A percentile compares a stretch with the other conserved stretches of the same genome.
Evolutionary conservation across 2,113 vertebrate species (phyloP).

Genomic region (Takifugu flavidus): DNA sequence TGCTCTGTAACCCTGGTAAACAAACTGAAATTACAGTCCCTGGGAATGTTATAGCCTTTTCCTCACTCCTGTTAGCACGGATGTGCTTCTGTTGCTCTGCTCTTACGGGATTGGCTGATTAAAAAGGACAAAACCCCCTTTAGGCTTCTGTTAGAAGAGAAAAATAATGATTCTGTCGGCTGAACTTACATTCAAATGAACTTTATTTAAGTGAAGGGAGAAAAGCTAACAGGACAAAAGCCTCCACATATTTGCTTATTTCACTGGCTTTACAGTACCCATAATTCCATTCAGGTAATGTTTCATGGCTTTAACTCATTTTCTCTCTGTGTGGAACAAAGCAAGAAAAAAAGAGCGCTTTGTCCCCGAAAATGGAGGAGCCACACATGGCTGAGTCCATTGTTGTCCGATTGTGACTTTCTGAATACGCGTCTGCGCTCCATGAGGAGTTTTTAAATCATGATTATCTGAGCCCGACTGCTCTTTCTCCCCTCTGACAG

Average conservation of each 20-base stretch:
- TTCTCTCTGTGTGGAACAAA: conserved; percentile 39
- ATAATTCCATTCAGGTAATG: conserved; percentile 43
- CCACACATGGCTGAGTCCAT: conserved; percentile 58
- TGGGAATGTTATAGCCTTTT: conserved; percentile 11
- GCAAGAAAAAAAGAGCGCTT: conserved; percentile 55
- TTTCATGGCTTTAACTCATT: conserved; percentile 43
- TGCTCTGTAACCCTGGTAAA: too few relatives aligned
- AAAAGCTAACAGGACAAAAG: not conserved
- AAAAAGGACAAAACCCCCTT: conserved; percentile 57
- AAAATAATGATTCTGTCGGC: too few relatives aligned
- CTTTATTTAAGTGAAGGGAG: not conserved
- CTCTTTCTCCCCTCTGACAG: conserved; percentile 17
- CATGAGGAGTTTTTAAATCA: conserved; percentile 47
- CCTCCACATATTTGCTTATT: conserved; percentile 19
- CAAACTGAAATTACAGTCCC: too few relatives aligned
- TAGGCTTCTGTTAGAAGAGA: conserved; percentile 32
- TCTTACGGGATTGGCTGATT: conserved; percentile 51
- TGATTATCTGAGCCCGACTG: conserved; percentile 25
- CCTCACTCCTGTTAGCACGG: conserved; percentile 23
- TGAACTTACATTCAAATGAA: too few relatives aligned
- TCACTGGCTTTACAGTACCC: conserved; percentile 34
- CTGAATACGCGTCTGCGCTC: conserved; percentile 55
- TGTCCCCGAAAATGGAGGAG: conserved; percentile 60
- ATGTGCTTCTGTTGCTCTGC: conserved; percentile 54
- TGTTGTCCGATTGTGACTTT: conserved; percentile 58